Base-by-base conservation (phyloP, 2,113 vertebrate genomes). In the Equus quagga region DNA sequence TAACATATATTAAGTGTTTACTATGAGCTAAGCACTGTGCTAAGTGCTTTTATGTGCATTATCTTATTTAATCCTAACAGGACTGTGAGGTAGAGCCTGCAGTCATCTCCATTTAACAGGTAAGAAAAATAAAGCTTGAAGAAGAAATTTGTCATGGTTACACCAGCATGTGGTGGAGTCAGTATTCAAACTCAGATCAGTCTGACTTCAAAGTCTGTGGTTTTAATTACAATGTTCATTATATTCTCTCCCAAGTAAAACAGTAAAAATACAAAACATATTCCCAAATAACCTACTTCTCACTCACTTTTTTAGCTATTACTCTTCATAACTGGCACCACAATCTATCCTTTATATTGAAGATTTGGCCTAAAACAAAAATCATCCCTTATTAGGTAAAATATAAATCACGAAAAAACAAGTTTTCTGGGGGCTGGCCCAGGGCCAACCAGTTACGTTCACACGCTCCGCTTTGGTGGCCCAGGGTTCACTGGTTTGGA, bases 1-100 rank as follows among this genome's bases (percentile, higher is more conserved):
- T 81, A 95, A 78, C 73, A 89, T 92, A 78, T 24, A 89, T 51
- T 95, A n/a, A 90, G 65, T 44, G 51, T 87, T 91, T 92, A 82
- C 36, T 70, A 84, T 79, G 19, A 79, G 58, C n/a, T 96, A 94
- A 96, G 54, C 44, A 93, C 31, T 23, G 1, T 49, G 23, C 64
- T 87, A 90, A 83, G 13, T 93, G 41, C 23, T 56, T 80, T 85
- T 78, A 91, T 49, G 84, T 33, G 15, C 12, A 90, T 82, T 56
- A 91, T 54, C 33, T 72, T 81, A 86, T 44, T 85, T 69, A 91
- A 79, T 83, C 23, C 18, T 87, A 96, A 80, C 1, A 46, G 62
- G 28, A 76, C 60, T 92, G 75, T n/a, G 67, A 96, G 10, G 21
- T 83, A 91, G 49, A 46, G 14, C 13, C 21, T 89, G 10, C 79